Base-by-base conservation (phyloP, 2,113 vertebrate genomes). In the Pteruthius melanotis region DNA sequence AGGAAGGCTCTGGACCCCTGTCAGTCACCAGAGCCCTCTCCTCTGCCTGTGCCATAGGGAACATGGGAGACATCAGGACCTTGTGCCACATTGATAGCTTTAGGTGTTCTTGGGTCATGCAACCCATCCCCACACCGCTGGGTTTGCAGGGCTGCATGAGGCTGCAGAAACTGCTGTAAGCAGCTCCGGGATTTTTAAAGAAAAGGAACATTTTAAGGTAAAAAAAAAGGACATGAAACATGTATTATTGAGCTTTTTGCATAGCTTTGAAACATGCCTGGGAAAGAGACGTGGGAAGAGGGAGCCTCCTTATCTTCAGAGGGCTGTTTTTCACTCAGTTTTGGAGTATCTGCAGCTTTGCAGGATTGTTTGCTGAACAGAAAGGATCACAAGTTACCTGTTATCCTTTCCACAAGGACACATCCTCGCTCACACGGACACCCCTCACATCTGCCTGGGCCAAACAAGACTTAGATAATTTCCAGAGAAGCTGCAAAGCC, bases 331-430 rank as follows among this genome's bases (percentile, higher is more conserved):
- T 59, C 56, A 8, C 47, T 80, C 0, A 0, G 22, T n/a, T 75
- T 63, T 4, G 0, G 60, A 24, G 15, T 57, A 63, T 92, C 69
- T 77, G 59, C 68, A 47, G 83, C 42, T 83, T 57, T 57, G 82
- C 40, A 66, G 79, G 63, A 30, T 39, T 90, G 86, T 86, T 91
- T 94, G 42, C 64, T 28, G 77, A 68, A 37, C 59, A 87, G 60
- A 47, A 70, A 71, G 77, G 76, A 56, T 86, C 87, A 80, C 54
- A 14, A 74, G 83, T 15, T 28, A 24, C 80, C 84, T 87, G 56
- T 71, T 94, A 14, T 92, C 30, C 71, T 33, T 60, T 27, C 7
- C 87, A 30, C 95, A 97, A 96, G 96, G 95, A 90, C 90, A 30
- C 59, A 24, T 88, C 63, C n/a, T 57, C 3, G 0, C 75, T 92